phyloP scores from a whole-genome alignment of 1,140 invertebrate genomes.

The Drosophila fuyamai region DNA sequence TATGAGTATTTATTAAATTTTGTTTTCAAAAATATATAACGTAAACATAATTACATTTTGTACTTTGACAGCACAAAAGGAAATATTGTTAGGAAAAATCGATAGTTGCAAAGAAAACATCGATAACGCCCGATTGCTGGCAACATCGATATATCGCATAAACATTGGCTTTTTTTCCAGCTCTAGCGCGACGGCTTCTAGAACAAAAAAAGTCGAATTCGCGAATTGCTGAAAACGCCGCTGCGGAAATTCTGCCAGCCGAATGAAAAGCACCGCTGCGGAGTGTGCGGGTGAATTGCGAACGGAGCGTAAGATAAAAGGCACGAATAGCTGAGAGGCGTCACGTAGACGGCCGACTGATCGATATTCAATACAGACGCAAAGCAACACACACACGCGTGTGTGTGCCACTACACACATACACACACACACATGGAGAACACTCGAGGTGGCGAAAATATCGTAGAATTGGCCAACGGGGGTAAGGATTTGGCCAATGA shows the following conservation, averaged over 20 bases:
- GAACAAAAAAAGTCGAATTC: conserved; percentile 30
- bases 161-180: too few relatives aligned
- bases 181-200: conserved; percentile 3
- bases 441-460: conserved; percentile 71
- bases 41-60: too few relatives aligned
- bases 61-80: too few relatives aligned
- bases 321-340: conserved; percentile 67
- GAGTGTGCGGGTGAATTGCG: conserved; percentile 33
- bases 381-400: conserved; percentile 20
- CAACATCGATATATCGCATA: too few relatives aligned
- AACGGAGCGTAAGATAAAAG: conserved; percentile 49
- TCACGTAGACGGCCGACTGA: conserved; percentile 74
- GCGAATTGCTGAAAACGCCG: conserved; percentile 34
- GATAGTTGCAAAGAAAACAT: too few relatives aligned
- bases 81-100: too few relatives aligned
- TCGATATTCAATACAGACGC: conserved; percentile 66
- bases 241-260: conserved; percentile 35
- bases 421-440: conserved; percentile 70
- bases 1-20: too few relatives aligned
- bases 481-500: conserved; percentile 11
- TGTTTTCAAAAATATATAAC: too few relatives aligned
- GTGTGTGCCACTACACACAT: conserved; percentile 5
- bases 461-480: conserved; percentile 40
- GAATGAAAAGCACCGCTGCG: conserved; percentile 54
- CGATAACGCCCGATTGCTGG: too few relatives aligned